Percentiles rank a stretch among this genome's conserved stretches.
These are phyloP conservation scores for Salmo trutta DNA, from an alignment of 2,797 vertebrate species.

Conservation along the genomic window DNA sequence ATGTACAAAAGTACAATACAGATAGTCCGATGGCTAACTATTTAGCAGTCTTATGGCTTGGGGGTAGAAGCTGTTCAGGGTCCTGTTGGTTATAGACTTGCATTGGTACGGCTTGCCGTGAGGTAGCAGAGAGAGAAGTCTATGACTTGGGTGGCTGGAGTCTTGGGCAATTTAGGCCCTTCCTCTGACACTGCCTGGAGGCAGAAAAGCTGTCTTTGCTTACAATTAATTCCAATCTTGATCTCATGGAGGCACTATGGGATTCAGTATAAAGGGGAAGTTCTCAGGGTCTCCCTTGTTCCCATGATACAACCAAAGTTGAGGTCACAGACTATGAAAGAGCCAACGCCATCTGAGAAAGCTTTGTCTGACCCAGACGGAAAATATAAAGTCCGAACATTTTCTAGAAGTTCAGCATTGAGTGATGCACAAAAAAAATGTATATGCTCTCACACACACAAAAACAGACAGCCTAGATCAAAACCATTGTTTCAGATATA, in stretches of 20 bases:
- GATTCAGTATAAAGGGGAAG: neutral
- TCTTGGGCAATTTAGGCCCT: too few relatives aligned
- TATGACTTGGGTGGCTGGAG: too few relatives aligned
- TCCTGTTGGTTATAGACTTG: too few relatives aligned
- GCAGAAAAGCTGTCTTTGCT: slow-evolving; percentile 53
- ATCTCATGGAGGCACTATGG: slow-evolving; percentile 26
- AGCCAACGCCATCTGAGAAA: neutral
- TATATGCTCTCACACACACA: slow-evolving; percentile 9
- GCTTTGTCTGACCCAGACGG: neutral
- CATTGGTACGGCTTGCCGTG: too few relatives aligned
- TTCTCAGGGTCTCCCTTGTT: neutral
- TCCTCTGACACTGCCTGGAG: neutral
- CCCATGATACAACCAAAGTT: neutral
- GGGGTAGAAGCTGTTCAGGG: too few relatives aligned
- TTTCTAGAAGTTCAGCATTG: neutral
- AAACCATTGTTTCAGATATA: slow-evolving; percentile 40
- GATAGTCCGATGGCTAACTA: too few relatives aligned
- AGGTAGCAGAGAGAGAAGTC: too few relatives aligned
- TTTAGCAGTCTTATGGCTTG: too few relatives aligned
- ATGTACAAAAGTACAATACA: too few relatives aligned
- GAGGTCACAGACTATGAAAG: neutral
- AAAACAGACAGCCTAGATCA: slow-evolving; percentile 25
- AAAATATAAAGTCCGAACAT: neutral
- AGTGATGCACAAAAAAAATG: neutral
- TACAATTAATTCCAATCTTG: slow-evolving; percentile 62